Conservation (phyloP, 1,140 invertebrate species). For the Tetranychus cinnabarinus region DNA sequence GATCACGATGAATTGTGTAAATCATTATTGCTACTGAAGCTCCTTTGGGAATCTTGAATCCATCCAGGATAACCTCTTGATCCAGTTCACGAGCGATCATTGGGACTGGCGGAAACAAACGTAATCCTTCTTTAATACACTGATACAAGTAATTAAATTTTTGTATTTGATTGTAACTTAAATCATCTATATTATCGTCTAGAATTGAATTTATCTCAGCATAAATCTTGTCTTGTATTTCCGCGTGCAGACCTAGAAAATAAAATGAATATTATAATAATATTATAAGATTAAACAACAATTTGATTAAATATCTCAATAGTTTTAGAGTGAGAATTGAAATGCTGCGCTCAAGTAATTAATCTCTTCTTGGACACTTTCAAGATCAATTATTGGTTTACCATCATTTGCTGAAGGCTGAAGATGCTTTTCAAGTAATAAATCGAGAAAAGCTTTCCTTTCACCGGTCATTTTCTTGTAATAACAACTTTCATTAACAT, state of each 20-base stretch:
- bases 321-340: no score
- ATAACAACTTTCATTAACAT: constrained; percentile 1
- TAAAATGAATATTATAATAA: not conserved
- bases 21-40: no score
- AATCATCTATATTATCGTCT: no score
- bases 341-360: constrained; percentile 19
- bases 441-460: constrained; percentile 10
- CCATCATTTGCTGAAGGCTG: constrained; percentile 23
- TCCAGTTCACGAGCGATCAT: no score
- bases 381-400: constrained; percentile 27
- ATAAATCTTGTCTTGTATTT: constrained; percentile 18
- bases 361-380: constrained; percentile 52
- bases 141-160: no score
- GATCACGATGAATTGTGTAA: no score
- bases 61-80: no score
- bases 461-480: constrained; percentile 13
- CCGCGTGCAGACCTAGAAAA: not conserved
- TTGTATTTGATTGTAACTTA: no score
- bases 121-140: no score
- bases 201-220: constrained; percentile 15
- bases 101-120: no score
- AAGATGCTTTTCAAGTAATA: constrained; percentile 36
- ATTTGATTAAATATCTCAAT: not conserved
- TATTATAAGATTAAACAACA: constrained; percentile 12
- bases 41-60: no score